A percentile compares a stretch with the other conserved stretches of the same genome.
Evolutionary conservation across 2,888 invertebrate genomes (phyloP).

Genomic region (Lithophane leautieri): DNA sequence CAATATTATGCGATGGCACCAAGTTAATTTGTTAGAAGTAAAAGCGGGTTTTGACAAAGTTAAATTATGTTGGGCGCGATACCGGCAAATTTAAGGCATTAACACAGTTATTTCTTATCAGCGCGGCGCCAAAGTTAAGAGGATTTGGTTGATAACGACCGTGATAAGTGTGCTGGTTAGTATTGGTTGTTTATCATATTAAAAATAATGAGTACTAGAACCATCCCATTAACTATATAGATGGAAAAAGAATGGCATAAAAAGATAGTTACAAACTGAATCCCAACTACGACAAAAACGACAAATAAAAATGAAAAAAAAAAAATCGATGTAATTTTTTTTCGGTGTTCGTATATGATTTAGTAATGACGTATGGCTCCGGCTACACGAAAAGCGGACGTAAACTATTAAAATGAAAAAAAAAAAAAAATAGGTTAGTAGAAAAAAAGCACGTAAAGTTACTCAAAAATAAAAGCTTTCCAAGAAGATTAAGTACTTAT

Average conservation of each 20-base stretch:
- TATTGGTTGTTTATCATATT: background rate
- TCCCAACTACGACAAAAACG: background rate
- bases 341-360: background rate
- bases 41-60: conserved; percentile 66
- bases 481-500: conserved; percentile 19
- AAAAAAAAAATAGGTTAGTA: background rate
- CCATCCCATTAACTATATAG: background rate
- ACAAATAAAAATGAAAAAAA: background rate
- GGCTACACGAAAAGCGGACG: background rate
- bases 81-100: conserved; percentile 50
- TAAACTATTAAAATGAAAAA: background rate
- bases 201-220: background rate
- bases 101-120: conserved; percentile 55
- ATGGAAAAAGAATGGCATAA: background rate
- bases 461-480: conserved; percentile 11
- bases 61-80: conserved; percentile 67
- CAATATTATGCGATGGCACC: conserved; percentile 49
- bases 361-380: too few relatives aligned
- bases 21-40: conserved; percentile 64
- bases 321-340: background rate
- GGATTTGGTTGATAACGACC: conserved; percentile 25
- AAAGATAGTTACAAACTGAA: background rate
- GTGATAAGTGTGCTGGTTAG: conserved; percentile 10
- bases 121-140: conserved; percentile 22
- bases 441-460: background rate